Base-by-base conservation (phyloP, 2,888 invertebrate species). In the Abrostola triplasia region DNA sequence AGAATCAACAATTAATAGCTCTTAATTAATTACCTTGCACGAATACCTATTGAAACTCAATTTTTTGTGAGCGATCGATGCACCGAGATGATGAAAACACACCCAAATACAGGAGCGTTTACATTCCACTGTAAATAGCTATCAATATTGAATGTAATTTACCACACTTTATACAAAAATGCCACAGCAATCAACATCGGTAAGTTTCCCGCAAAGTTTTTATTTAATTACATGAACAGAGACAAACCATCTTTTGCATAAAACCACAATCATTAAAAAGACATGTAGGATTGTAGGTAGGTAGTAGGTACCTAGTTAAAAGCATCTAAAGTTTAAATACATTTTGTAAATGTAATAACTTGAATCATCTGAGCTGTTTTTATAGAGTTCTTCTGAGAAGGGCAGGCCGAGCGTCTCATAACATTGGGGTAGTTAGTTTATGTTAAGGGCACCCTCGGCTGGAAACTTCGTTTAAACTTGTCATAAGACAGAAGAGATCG, bases 11-110 rank as follows among this genome's bases (percentile, higher is more conserved):
- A 89, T 88, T 88, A 89, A 89, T 88, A 88, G 88, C 84, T 86
- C 84, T 88, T 88, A 90, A 90, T 90, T 90, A 91, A 91, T 91
- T 90, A 83, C 83, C 84, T 84, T 80, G 85, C 84, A 83, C 80
- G 83, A 88, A 87, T 88, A 76, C 69, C 73, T 80, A 76, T 69
- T 73, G 72, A 71, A 70, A 70, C 76, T 79, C 67, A 73, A 76
- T 77, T 89, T 88, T 89, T 88, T 89, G 79, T 73, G 54, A 73
- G 58, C 63, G 70, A 63, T 77, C 75, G 66, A 54, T 59, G 65
- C 61, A 61, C 71, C 70, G 69, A 52, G 53, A 41, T 65, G 70
- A 81, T 80, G 80, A 82, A 82, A 84, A 81, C 82, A 73, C 60
- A 62, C 64, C 80, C 84, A 79, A 83, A 82, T 83, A 81, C 67